Percentiles rank a stretch among this genome's conserved stretches.
These are phyloP conservation scores for Indicator indicator DNA, from an alignment of 2,113 vertebrate genomes.

Conservation along the genomic window DNA sequence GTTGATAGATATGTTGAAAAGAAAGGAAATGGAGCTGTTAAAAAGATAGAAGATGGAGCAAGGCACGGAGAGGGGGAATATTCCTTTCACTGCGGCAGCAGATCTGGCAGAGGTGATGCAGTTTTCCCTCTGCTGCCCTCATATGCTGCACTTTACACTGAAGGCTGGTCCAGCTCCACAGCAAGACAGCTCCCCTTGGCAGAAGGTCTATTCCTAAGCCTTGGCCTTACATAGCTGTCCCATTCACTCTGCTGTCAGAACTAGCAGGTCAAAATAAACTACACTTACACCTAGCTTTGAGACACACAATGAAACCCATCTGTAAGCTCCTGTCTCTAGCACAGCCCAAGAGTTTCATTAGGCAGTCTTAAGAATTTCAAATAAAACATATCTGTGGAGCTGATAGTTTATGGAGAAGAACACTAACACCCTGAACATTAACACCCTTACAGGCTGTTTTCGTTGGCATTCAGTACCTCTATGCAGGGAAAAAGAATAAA, in stretches of 20 bases:
- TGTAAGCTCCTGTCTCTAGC: fast-evolving
- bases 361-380: neutral
- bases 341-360: fast-evolving
- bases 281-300: fast-evolving
- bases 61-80: neutral
- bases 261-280: neutral
- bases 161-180: neutral
- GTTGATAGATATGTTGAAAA: conserved; percentile 55
- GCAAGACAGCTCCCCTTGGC: neutral
- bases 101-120: neutral
- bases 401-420: neutral
- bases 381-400: neutral
- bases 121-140: neutral
- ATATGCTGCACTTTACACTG: neutral
- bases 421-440: neutral
- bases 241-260: neutral
- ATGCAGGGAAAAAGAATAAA: neutral
- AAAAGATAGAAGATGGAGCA: conserved; percentile 47
- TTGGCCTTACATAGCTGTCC: neutral
- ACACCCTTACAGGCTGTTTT: neutral
- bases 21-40: conserved; percentile 78
- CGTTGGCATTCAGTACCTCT: neutral
- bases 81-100: neutral
- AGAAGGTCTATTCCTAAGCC: neutral
- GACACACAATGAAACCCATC: fast-evolving